Percentiles rank a stretch among this genome's conserved stretches.
phyloP scores from a whole-genome alignment of 2,797 vertebrate genomes.

The Smutsia gigantea region DNA sequence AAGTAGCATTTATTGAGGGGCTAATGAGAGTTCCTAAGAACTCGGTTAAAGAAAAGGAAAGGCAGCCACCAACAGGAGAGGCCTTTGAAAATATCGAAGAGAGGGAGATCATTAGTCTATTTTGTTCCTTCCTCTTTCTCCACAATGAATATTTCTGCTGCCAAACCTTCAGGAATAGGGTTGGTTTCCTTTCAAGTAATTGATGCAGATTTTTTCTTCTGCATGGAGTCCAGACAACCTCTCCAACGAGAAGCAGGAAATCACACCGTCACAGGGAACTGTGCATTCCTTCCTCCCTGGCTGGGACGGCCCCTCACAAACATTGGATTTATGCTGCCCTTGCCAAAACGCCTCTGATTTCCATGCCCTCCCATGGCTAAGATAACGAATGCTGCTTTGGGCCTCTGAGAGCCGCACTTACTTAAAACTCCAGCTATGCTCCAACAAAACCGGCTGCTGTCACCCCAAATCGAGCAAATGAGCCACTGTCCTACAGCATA shows the following conservation, averaged over 20 bases:
- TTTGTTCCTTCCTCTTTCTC: constrained; percentile 71
- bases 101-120: constrained; percentile 73
- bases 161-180: constrained; percentile 85
- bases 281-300: constrained; percentile 87
- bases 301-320: constrained; percentile 86
- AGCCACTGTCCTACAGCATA: constrained; percentile 85
- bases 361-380: constrained; percentile 89
- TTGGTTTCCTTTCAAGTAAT: constrained; percentile 90
- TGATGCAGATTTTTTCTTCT: constrained; percentile 88
- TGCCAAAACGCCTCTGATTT: constrained; percentile 88
- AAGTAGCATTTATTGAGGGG: constrained; percentile 67
- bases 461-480: constrained; percentile 89
- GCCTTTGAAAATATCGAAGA: constrained; percentile 76
- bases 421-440: constrained; percentile 85
- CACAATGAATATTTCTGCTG: constrained; percentile 88
- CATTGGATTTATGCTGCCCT: constrained; percentile 87
- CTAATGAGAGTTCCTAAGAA: constrained; percentile 51
- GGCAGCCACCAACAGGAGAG: constrained; percentile 61
- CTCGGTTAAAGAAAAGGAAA: neutral
- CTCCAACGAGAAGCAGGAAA: constrained; percentile 90
- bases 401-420: constrained; percentile 85
- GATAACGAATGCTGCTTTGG: constrained; percentile 89
- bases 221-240: constrained; percentile 86
- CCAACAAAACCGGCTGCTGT: constrained; percentile 89
- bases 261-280: constrained; percentile 88